Evolutionary conservation across 2,113 vertebrate genomes (phyloP), one percentile per base, ranked within the genome.

Genomic region (Anolis carolinensis): DNA sequence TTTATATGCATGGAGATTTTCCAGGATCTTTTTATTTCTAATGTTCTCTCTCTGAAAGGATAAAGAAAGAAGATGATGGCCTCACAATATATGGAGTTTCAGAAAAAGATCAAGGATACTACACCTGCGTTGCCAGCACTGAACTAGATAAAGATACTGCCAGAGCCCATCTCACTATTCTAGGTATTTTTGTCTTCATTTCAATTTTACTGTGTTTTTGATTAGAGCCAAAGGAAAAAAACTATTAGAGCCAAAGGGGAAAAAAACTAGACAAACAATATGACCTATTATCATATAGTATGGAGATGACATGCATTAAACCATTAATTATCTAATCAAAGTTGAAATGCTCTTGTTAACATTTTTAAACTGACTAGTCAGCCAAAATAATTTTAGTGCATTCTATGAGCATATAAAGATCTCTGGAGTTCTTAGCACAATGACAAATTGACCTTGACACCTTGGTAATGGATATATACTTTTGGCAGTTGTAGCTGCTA

Each of bases 131-230:
- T 0, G 98, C 97, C 23, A 97, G 94, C 93, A 98, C 99, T 0
- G 98, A 99, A 86, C 97, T 99, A 90, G 99, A 99, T 94, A 96
- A 96, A 89, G 97, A 98, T 91, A 96, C 93, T 0, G 97, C 98
- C 50, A 98, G 98, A 79, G 98, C 98, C 3, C 96, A 96, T 82
- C 98, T 99, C 93, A 98, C 97, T 0, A 98, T 99, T 39, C 95
- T 97, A 92, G 98, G 99, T 99, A 98, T 95, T 18, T 55, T 79
- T 87, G 21, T 32, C 1, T 62, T 48, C 39, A n/a, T 44, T 9
- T 18, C 1, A 18, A 67, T 1, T 67, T 34, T 0, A 2, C 62
- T 44, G 1, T 34, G 20, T 25, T 67, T 79, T 0, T 0, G 0
- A 5, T 4, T 11, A 18, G 21, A 4, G 30, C 39, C 44, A 25